Percentiles rank a stretch among this genome's conserved stretches.
Conservation (phyloP, 2,797 vertebrate genomes). For the Acrossocheilus fasciatus region DNA sequence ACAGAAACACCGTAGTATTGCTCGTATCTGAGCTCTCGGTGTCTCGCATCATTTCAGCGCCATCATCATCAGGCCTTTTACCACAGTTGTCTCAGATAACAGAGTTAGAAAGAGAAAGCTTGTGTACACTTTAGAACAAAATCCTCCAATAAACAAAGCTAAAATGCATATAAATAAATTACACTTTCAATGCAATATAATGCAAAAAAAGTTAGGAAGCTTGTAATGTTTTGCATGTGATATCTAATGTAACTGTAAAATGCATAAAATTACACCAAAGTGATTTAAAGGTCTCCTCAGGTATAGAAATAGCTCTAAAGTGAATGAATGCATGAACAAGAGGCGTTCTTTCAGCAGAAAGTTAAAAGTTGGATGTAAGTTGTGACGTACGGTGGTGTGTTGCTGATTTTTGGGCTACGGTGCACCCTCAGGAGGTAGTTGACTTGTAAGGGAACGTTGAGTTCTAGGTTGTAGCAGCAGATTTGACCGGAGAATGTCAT, state of each 20-base stretch:
- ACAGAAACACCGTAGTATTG: conserved; percentile 8
- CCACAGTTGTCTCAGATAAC: background rate
- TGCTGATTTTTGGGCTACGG: conserved; percentile 8
- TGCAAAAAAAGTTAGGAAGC: background rate
- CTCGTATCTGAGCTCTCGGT: background rate
- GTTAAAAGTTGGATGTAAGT: background rate
- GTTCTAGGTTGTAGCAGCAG: conserved; percentile 2
- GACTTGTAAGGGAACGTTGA: conserved; percentile 33
- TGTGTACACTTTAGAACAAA: background rate
- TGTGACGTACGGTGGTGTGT: background rate
- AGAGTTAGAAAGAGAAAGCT: conserved; percentile 15
- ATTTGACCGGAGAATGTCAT: conserved; percentile 29
- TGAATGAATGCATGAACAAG: background rate
- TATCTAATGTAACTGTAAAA: background rate
- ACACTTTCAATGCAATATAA: background rate
- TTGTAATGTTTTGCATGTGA: background rate
- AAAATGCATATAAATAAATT: background rate
- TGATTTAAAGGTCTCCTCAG: background rate
- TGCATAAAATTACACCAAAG: background rate
- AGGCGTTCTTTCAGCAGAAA: background rate
- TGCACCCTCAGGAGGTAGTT: conserved; percentile 10
- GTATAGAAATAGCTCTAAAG: background rate
- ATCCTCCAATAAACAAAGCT: background rate
- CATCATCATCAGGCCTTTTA: background rate
- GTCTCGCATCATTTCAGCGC: background rate